Conservation (phyloP, 1,140 invertebrate species). For the Pachypsylla venusta region DNA sequence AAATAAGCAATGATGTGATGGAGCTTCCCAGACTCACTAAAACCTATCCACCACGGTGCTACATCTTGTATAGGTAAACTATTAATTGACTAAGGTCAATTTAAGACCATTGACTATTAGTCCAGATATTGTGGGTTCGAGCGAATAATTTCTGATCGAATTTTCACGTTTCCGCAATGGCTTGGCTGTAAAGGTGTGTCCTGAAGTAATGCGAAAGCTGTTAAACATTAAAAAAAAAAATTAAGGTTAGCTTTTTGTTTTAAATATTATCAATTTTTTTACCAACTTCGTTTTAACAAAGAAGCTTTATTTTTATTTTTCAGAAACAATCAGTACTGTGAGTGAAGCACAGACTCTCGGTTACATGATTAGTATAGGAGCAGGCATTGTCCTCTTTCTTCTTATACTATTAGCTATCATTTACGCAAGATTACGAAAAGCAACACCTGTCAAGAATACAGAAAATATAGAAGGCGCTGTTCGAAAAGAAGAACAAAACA, state of each 20-base stretch:
- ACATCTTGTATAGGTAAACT: too few species aligned
- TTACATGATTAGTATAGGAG: conserved; percentile 60
- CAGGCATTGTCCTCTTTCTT: conserved; percentile 57
- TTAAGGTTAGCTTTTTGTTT: neutral
- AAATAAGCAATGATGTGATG: too few species aligned
- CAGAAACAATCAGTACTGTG: conserved; percentile 40
- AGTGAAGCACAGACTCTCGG: conserved; percentile 53
- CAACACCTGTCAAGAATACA: conserved; percentile 69
- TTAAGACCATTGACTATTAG: too few species aligned
- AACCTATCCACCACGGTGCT: too few species aligned
- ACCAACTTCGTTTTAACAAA: neutral
- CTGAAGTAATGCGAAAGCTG: too few species aligned
- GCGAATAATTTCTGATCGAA: too few species aligned
- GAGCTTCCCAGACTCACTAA: too few species aligned
- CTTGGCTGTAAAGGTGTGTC: too few species aligned
- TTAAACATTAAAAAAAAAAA: conserved; percentile 9
- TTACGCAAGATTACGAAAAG: conserved; percentile 64
- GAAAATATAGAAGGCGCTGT: conserved; percentile 72
- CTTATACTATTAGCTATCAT: conserved; percentile 56
- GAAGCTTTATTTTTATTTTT: conserved; percentile 21
- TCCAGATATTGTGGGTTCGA: too few species aligned
- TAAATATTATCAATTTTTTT: too few species aligned
- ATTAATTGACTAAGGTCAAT: too few species aligned
- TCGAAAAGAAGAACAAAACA: conserved; percentile 65
- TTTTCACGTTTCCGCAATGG: too few species aligned